A percentile compares a stretch with the other conserved stretches of the same genome.
Evolutionary conservation across 2,797 vertebrate genomes (phyloP).

Genomic region (Sternotherus odoratus): DNA sequence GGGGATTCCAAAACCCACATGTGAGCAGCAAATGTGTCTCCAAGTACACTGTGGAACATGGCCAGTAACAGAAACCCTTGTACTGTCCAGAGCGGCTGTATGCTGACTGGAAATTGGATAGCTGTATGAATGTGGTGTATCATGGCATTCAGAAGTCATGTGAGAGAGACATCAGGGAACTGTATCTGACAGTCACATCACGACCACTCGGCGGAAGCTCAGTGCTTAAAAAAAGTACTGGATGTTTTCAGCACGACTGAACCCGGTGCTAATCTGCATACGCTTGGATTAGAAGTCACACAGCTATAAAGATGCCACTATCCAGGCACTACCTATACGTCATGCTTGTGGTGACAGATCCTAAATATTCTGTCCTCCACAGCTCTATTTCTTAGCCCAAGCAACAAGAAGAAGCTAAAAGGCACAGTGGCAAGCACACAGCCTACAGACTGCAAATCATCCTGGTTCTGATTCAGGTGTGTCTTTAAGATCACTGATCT

Average conservation of each 20-base stretch:
- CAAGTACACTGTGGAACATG: slow-evolving; percentile 71
- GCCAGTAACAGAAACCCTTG: slow-evolving; percentile 69
- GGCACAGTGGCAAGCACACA: slow-evolving; percentile 1
- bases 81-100: slow-evolving; percentile 48
- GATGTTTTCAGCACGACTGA: slow-evolving; percentile 64
- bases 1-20: slow-evolving; percentile 81
- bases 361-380: slow-evolving; percentile 53
- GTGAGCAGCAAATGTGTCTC: slow-evolving; percentile 73
- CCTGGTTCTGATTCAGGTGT: not conserved
- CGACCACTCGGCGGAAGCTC: slow-evolving; percentile 54
- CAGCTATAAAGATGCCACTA: slow-evolving; percentile 60
- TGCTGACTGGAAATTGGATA: slow-evolving; percentile 62
- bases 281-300: slow-evolving; percentile 76
- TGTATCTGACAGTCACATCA: slow-evolving; percentile 70
- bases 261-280: slow-evolving; percentile 59
- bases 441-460: not conserved
- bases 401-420: slow-evolving; percentile 62
- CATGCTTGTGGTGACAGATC: slow-evolving; percentile 62
- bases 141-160: slow-evolving; percentile 68
- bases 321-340: slow-evolving; percentile 71
- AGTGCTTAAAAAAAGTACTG: slow-evolving; percentile 72
- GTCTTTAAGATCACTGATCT: not conserved
- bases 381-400: slow-evolving; percentile 39
- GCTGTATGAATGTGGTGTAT: slow-evolving; percentile 30
- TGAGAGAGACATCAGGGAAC: slow-evolving; percentile 73